Evolutionary conservation across 2,113 vertebrate species (phyloP), one percentile per base, ranked within the genome.

Genomic region (Epinephelus moara): DNA sequence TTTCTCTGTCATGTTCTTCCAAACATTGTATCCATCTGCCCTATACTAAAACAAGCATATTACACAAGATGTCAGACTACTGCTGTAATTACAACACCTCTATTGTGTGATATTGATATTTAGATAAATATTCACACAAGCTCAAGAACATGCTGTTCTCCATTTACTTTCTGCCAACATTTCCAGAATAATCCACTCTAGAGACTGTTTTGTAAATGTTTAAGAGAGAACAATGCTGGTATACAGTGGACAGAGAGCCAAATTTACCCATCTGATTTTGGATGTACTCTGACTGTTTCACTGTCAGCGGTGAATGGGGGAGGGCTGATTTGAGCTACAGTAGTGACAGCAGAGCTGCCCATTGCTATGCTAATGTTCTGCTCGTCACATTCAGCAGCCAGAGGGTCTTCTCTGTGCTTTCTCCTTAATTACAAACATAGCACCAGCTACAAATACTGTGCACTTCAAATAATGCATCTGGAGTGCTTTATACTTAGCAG

Each of bases 291-390:
- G 25, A 70, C 7, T 53, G 10, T n/a, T 52, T 75, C 4, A 69
- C 1, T 2, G 52, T 77, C 42, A 68, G 23, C 0, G 3, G 61
- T 56, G n/a, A 50, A 45, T 18, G 89, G 86, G 82, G 84, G 89
- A 73, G 73, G 87, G 75, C 25, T 50, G 56, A 66, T 49, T 27
- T 27, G 45, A 75, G 55, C 68, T 19, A 27, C 57, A 77, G 45
- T 68, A 27, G 67, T 61, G 69, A 62, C 55, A 75, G 25, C 40
- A 52, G 49, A 79, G 18, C 52, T 27, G 60, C 50, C 74, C 33
- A 78, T 88, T 87, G 72, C 75, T 64, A 90, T 92, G 91, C 37
- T 89, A 91, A 91, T 70, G 80, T 21, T 25, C n/a, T 72, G 52
- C 23, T 76, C 19, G 6, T 79, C 80, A 70, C 42, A 82, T 67